Evolutionary conservation across 2,797 vertebrate genomes (phyloP), one percentile per base, ranked within the genome.

Genomic region (Thripadectes ignobilis): DNA sequence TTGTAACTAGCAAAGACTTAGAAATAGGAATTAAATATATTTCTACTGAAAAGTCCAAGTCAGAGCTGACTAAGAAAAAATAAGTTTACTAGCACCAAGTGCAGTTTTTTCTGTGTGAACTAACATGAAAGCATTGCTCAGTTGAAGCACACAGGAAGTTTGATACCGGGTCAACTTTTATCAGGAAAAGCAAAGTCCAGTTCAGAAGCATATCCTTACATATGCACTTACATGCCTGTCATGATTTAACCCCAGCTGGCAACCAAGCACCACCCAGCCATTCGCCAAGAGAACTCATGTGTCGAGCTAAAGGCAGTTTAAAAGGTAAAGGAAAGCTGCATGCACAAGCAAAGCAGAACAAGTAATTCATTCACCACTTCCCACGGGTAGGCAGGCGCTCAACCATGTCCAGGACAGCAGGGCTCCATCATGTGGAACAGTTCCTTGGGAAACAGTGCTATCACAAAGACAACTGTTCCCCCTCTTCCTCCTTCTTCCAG

Each of bases 341-440:
- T 26, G 14, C 21, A 34, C 9, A 29, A 65, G 32, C 17, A 34
- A 34, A 68, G 41, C 48, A 49, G 41, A 68, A 5, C 22, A 38
- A 32, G 46, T 41, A 38, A 29, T 1, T 55, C 3, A 23, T 69
- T 49, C 57, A 7, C 7, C 27, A 3, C 36, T 43, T 49, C 23
- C 62, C 48, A 24, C 17, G 46, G 19, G 13, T 18, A 61, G 38
- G 38, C 10, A 24, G 26, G 12, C 41, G 62, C 24, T 41, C 69
- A 68, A 36, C 57, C 39, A 7, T 14, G 30, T 14, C 65, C 41
- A 41, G 48, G 41, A 24, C 41, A 18, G 30, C 4, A 10, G 46
- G 34, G 14, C n/a, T 61, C 61, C 34, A 23, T 32, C 68, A 16
- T 0, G 0, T 20, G 30, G 13, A 14, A 23, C 30, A 30, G 30